Evolutionary conservation across 2,797 vertebrate species (phyloP).

Genomic region (Anguilla anguilla): DNA sequence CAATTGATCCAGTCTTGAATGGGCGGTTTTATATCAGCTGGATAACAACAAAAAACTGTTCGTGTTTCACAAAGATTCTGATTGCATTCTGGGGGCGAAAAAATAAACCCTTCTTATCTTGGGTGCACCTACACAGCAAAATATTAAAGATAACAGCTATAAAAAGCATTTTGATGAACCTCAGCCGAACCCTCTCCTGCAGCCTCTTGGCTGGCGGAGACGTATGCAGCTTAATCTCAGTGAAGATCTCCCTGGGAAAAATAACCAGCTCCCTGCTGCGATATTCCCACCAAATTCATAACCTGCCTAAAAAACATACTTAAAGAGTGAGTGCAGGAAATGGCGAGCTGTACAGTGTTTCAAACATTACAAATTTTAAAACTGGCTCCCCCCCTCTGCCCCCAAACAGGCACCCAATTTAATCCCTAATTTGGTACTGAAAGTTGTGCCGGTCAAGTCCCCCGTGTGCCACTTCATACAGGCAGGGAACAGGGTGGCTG

Average conservation of each 20-base stretch:
- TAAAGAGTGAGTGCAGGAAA: neutral
- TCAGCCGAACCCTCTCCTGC: neutral
- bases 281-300: neutral
- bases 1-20: neutral
- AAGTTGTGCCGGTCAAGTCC: neutral
- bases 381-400: no score
- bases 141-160: neutral
- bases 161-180: neutral
- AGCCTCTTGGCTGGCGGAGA: neutral
- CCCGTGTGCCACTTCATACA: neutral
- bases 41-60: neutral
- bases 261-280: neutral
- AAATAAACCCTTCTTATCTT: neutral
- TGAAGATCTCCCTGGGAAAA: neutral
- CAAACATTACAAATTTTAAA: neutral
- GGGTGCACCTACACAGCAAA: neutral
- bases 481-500: neutral
- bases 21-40: neutral
- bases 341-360: neutral
- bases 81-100: neutral
- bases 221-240: neutral
- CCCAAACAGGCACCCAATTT: neutral
- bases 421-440: neutral
- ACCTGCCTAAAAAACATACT: neutral
- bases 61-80: neutral